Conservation (phyloP, 2,888 invertebrate species). For the Sussaba pulchella region DNA sequence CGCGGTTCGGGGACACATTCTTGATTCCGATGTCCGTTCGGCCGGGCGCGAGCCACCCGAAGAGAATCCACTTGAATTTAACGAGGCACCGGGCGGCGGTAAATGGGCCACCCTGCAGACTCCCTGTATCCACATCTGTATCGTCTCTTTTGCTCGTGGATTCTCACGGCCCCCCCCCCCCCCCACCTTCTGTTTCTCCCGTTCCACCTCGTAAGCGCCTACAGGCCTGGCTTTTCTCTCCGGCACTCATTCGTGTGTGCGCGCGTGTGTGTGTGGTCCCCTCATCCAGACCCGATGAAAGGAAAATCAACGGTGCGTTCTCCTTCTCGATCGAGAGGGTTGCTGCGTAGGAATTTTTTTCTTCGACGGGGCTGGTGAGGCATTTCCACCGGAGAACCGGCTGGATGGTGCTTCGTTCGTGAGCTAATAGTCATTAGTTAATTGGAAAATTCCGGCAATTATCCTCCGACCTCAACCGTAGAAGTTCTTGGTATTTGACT, state of each 20-base stretch:
- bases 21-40: conserved; percentile 77
- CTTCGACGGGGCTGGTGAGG: not conserved
- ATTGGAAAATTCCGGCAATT: conserved; percentile 21
- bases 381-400: conserved; percentile 3
- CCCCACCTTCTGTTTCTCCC: conserved; percentile 46
- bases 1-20: conserved; percentile 80
- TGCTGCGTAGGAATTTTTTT: conserved; percentile 10
- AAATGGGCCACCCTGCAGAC: conserved; percentile 78
- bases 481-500: no score
- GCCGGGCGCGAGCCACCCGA: conserved; percentile 72
- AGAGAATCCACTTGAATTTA: conserved; percentile 80
- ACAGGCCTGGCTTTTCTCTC: conserved; percentile 18
- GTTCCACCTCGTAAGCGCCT: conserved; percentile 6
- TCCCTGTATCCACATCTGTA: conserved; percentile 21
- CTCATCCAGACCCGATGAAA: conserved; percentile 8
- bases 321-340: not conserved
- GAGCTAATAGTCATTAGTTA: conserved; percentile 9
- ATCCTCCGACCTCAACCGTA: no score
- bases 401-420: not conserved
- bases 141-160: conserved; percentile 28
- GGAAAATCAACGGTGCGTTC: conserved; percentile 9
- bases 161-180: conserved; percentile 45
- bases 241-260: no score
- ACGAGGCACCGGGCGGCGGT: conserved; percentile 75
- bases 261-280: conserved; percentile 57